Percentiles rank a stretch among this genome's conserved stretches.
Conservation (phyloP, 2,888 invertebrate genomes). For the Daptonema setosum region DNA sequence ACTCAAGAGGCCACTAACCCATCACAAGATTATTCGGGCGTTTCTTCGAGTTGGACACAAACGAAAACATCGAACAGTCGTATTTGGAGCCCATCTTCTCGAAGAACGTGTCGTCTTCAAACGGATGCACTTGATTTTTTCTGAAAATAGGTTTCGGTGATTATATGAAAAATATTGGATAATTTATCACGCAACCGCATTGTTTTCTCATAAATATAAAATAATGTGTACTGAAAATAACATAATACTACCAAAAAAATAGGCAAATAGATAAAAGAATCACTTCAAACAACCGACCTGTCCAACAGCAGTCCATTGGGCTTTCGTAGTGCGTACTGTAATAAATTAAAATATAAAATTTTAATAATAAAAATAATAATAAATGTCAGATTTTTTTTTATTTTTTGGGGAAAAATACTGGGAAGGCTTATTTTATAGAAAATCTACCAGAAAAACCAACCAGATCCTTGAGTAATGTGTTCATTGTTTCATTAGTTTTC, state of each 20-base stretch:
- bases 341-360: constrained; percentile 9
- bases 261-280: constrained; percentile 2
- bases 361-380: background rate
- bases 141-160: constrained; percentile 12
- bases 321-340: constrained; percentile 54
- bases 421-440: no score
- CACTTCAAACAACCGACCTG: constrained; percentile 10
- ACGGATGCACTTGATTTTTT: constrained; percentile 29
- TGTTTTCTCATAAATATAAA: background rate
- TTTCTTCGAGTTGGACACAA: constrained; percentile 79
- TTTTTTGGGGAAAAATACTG: no score
- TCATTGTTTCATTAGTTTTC: constrained; percentile 42
- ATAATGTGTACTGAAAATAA: background rate
- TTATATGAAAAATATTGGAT: no score
- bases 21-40: constrained; percentile 71
- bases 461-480: constrained; percentile 56
- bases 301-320: constrained; percentile 48
- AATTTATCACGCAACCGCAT: no score
- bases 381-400: constrained; percentile 1
- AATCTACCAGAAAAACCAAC: constrained; percentile 36
- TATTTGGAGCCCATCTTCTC: constrained; percentile 49
- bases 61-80: constrained; percentile 68
- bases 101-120: constrained; percentile 65
- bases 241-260: background rate
- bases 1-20: constrained; percentile 35